Base-by-base conservation (phyloP, 2,797 vertebrate genomes). In the Pseudopleuronectes americanus region DNA sequence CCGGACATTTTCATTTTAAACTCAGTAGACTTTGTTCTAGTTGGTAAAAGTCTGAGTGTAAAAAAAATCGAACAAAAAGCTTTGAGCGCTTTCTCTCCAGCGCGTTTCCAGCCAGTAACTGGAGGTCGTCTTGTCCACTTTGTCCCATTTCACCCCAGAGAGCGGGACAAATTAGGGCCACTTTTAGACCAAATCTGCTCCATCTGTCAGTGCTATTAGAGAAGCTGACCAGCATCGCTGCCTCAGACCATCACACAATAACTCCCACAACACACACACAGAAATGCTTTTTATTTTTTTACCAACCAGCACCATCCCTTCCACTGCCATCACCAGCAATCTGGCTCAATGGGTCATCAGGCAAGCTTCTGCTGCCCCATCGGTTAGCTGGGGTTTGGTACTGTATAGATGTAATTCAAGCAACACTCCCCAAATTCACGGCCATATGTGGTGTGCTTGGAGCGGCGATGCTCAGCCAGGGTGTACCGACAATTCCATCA, bases 371-470 rank as follows among this genome's bases (percentile, higher is more conserved):
- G 43, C 43, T 45, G 43, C 67, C 49, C 63, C 63, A 69, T 60
- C 12, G 6, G 71, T 74, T 68, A 69, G 71, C 58, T 56, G 57
- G 24, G 68, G 36, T 67, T 48, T 64, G 61, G 55, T 68, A 23
- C 57, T 22, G 60, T 23, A 43, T 72, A n/a, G 10, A 52, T 22
- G 57, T 56, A 72, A 86, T 58, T 85, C 92, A 89, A 91, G 84
- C 86, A 92, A 91, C 90, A 94, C 94, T 89, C 93, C 97, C 94
- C 95, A 92, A 95, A 96, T 87, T 16, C 95, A 94, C 17, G 4
- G 74, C 96, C 96, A 88, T 97, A 97, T 89, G 96, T 95, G 84
- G 92, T 93, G 84, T 85, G 92, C 85, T 91, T 93, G 69, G 79
- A 91, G 67, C 51, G 14, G 79, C 94, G 41, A 95, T 81, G 52